A percentile compares a stretch with the other conserved stretches of the same genome.
phyloP scores from a whole-genome alignment of 1,140 invertebrate species.

The Rhopalosiphum padi region DNA sequence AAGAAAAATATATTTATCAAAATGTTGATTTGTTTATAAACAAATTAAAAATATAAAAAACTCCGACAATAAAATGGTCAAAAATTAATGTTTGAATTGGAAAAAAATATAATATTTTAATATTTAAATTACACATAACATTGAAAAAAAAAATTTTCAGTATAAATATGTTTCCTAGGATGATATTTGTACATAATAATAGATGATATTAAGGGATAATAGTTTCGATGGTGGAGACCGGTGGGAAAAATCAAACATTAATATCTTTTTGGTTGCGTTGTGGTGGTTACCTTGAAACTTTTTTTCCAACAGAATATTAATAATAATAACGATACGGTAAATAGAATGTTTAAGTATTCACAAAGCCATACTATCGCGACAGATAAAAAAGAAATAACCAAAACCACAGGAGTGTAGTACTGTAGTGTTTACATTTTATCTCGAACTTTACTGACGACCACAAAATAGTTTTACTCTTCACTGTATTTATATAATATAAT shows the following conservation, averaged over 20 bases:
- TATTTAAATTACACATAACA: no score
- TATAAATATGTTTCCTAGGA: background rate
- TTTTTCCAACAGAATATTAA: background rate
- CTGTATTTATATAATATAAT: background rate
- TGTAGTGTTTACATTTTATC: background rate
- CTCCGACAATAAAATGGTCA: no score
- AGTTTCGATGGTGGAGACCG: background rate
- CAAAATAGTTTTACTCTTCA: background rate
- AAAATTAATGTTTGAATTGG: no score
- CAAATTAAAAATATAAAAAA: no score
- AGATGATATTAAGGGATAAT: no score
- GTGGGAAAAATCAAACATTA: background rate
- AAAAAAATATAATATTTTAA: no score
- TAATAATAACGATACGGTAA: background rate
- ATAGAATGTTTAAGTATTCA: background rate
- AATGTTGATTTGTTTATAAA: no score
- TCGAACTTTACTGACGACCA: background rate
- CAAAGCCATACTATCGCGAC: background rate
- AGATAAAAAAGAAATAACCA: background rate
- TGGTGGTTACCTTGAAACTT: background rate
- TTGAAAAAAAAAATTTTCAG: background rate
- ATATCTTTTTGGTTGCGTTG: background rate
- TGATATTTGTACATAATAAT: background rate
- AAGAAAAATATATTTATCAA: no score
- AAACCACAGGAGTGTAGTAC: background rate